These are phyloP conservation scores for Epistrophe grossulariae DNA, from an alignment of 2,888 invertebrate genomes.

Conservation along the genomic window DNA sequence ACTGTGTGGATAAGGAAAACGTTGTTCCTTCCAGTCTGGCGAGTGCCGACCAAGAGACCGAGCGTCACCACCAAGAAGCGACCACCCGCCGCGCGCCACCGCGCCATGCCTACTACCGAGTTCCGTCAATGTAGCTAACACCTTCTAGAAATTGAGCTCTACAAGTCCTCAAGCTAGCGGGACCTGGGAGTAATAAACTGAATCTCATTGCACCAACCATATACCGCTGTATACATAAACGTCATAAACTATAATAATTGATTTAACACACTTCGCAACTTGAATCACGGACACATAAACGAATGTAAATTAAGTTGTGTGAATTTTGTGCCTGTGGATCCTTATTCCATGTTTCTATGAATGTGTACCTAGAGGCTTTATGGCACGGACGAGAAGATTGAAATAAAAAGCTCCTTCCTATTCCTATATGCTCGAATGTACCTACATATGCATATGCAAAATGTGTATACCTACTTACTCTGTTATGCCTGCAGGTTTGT, in stretches of 20 bases:
- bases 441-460: not conserved
- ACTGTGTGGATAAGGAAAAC: not conserved
- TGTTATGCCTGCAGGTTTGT: conserved; percentile 7
- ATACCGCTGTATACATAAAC: conserved; percentile 56
- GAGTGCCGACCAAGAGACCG: not conserved
- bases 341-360: conserved; percentile 5
- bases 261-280: conserved; percentile 69
- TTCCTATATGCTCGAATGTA: not conserved
- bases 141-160: conserved; percentile 1
- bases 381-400: conserved; percentile 41
- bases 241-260: conserved; percentile 69
- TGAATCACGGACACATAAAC: conserved; percentile 69
- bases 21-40: not conserved
- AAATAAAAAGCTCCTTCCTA: conserved; percentile 37
- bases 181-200: conserved; percentile 68
- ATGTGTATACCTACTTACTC: not conserved
- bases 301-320: conserved; percentile 70
- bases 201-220: conserved; percentile 54
- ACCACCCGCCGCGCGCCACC: not conserved
- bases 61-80: not conserved
- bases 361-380: conserved; percentile 6
- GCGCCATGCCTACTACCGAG: not conserved
- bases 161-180: conserved; percentile 35
- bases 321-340: conserved; percentile 39
- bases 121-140: conserved; percentile 18